Percentiles rank a stretch among this genome's conserved stretches.
phyloP scores from a whole-genome alignment of 2,113 vertebrate genomes.

The Prunella himalayana region DNA sequence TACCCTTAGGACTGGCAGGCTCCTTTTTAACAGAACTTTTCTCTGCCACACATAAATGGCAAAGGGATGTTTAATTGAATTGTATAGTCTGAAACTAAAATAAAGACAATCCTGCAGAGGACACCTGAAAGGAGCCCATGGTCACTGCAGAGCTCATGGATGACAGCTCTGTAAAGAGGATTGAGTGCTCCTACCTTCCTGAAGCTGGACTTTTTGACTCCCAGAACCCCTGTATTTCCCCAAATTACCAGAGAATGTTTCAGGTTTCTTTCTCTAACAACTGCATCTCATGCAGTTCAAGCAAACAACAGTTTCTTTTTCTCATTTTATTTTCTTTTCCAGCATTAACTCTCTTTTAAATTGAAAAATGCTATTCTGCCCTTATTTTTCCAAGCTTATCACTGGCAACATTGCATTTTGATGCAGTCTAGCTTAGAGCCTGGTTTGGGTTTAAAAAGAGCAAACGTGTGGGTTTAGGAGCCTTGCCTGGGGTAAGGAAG shows the following conservation, averaged over 20 bases:
- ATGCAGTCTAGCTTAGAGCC: neutral
- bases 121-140: neutral
- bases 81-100: neutral
- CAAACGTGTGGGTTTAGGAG: neutral
- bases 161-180: neutral
- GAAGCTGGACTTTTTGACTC: neutral
- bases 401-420: neutral
- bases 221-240: neutral
- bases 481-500: neutral
- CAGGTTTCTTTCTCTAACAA: neutral
- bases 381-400: neutral
- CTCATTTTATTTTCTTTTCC: neutral
- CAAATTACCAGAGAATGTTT: neutral
- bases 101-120: neutral
- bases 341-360: neutral
- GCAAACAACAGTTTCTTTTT: neutral
- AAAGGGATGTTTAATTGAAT: neutral
- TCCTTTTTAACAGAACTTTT: neutral
- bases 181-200: rapidly evolving
- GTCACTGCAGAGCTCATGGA: neutral
- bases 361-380: neutral
- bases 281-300: neutral
- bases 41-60: neutral
- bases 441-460: neutral
- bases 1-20: neutral